Conservation (phyloP, 1,140 invertebrate genomes). For the Drosophila sp. region DNA sequence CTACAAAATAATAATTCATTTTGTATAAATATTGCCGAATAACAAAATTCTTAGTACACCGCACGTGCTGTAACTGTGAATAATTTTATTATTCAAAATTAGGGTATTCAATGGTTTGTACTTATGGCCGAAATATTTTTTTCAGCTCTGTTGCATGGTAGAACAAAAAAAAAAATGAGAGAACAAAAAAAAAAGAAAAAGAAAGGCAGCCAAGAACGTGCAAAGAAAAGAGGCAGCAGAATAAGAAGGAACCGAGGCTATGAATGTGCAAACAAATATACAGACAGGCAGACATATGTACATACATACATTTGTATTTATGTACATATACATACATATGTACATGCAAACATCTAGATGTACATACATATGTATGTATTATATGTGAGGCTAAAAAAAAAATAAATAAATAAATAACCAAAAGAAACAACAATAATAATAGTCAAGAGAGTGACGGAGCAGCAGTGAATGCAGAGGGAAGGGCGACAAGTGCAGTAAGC, state of each 20-base stretch:
- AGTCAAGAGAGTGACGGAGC: background rate
- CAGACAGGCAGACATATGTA: conserved; percentile 16
- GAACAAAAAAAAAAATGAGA: conserved; percentile 49
- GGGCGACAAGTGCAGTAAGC: conserved; percentile 46
- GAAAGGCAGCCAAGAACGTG: conserved; percentile 47
- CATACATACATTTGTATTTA: conserved; percentile 12
- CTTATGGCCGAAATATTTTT: conserved; percentile 19
- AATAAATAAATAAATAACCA: conserved; percentile 10
- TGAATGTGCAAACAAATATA: conserved; percentile 49
- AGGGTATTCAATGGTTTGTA: background rate
- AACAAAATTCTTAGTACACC: too few species aligned
- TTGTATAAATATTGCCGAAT: too few species aligned
- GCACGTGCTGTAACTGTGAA: background rate
- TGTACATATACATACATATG: background rate
- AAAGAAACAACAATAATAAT: conserved; percentile 35
- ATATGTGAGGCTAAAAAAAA: conserved; percentile 20
- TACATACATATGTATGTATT: conserved; percentile 6
- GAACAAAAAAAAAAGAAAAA: conserved; percentile 53
- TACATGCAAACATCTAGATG: conserved; percentile 16
- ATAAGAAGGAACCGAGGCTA: conserved; percentile 32
- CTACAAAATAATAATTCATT: too few species aligned
- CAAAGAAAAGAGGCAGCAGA: conserved; percentile 32
- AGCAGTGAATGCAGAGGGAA: background rate
- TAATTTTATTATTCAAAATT: background rate
- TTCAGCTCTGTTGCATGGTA: conserved; percentile 53